Evolutionary conservation across 37 sponge, comb jelly and placozoan species (phyloP), one percentile per base, ranked within the genome.

Genomic region (Chondrosia reniformis): DNA sequence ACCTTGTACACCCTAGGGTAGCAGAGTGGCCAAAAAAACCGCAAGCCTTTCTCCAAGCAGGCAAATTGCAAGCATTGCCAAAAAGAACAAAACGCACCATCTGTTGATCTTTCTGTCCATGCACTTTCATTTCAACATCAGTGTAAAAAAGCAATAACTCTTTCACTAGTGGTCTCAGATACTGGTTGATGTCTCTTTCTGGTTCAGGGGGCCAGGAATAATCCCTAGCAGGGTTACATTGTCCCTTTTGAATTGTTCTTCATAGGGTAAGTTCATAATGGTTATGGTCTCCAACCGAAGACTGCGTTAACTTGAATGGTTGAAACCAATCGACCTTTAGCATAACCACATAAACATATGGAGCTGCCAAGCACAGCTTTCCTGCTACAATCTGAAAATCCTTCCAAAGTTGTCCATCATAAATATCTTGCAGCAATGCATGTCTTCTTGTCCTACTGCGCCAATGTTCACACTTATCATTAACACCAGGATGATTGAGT

Each of bases 341-440:
- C 66, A 63, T 63, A 13, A 63, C 13, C 12, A 27, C 66, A 27
- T 63, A 63, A 12, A 28, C 32, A 27, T n/a, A 63, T 13, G 15
- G 31, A 28, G 12, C 25, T 28, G 66, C 32, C 22, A 63, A 19
- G 12, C 12, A 12, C 12, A 27, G 66, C 13, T 13, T 63, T n/a
- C 66, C 66, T n/a, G 13, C 24, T 13, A 63, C 22, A 63, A 24
- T 13, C 66, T 63, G 66, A 27, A 63, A 63, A 12, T 63, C 32
- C 22, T 27, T 63, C 66, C 66, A 63, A 28, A 63, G 13, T n/a
- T 27, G 13, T 63, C 66, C 66, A 63, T 63, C 66, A 63, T 63
- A 27, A 63, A 63, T 63, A 27, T 63, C 66, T 10, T 27, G 25
- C 13, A 22, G 66, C 22, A 28, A n/a, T n/a, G n/a, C 32, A 63